Evolutionary conservation across 2,113 vertebrate genomes (phyloP), one percentile per base, ranked within the genome.

Genomic region (Ctenomys sociabilis): DNA sequence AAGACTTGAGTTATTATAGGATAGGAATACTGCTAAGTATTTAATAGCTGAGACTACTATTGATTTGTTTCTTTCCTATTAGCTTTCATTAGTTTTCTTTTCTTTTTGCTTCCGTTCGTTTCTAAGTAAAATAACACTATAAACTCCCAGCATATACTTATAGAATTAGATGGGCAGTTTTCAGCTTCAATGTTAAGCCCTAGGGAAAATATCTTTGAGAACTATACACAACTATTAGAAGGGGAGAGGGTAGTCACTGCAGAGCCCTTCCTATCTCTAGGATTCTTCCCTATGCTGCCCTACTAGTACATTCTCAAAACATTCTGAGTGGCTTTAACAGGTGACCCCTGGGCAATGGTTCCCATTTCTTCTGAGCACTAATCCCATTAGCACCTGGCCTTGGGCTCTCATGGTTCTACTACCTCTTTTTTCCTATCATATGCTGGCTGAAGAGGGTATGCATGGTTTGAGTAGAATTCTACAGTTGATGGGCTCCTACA

Each of bases 181-280:
- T 96, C 30, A 91, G 57, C 57, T 85, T 91, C 61, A 75, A 66
- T n/a, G 49, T 94, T 17, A 96, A 94, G 86, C 19, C 40, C 85
- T 35, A 88, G n/a, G 59, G 16, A 72, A 82, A 92, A 3, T n/a
- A 72, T 78, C 49, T 90, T 64, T 78, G 68, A 75, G 59, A 92
- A 66, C 72, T 73, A 3, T 59, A 45, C 8, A 30, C 6, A 84
- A 61, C 45, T 68, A 17, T 63, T 52, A 75, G 0, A 26, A 16
- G 40, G 30, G 30, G n/a, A 75, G n/a, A 75, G n/a, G 57, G 10
- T 40, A 26, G 35, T 28, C 30, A 35, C 59, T 19, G 54, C 40
- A 81, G 82, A 85, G 52, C 24, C 28, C 21, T 22, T 87, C 35
- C 40, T 52, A 26, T 85, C 43, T 83, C 77, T 61, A 63, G 70